phyloP scores from a whole-genome alignment of 2,888 invertebrate species.

The Rhingia rostrata region DNA sequence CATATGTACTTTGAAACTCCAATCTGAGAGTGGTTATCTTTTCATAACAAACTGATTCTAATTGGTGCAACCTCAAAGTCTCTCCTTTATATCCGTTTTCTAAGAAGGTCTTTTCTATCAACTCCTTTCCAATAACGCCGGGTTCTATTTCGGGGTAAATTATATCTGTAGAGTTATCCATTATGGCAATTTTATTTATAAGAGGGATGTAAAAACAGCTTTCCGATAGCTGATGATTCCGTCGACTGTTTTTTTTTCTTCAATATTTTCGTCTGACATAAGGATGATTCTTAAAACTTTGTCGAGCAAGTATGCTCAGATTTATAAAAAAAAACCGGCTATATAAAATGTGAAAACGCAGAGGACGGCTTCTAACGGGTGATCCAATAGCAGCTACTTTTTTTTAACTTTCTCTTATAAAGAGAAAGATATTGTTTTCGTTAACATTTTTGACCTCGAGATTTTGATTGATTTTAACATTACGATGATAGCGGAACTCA shows the following conservation, averaged over 20 bases:
- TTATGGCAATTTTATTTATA: constrained; percentile 2
- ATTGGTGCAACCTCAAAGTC: constrained; percentile 88
- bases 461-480: too few species aligned
- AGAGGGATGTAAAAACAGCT: neutral
- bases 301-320: neutral
- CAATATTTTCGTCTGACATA: too few species aligned
- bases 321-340: too few species aligned
- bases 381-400: too few species aligned
- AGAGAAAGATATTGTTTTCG: too few species aligned
- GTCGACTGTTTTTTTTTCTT: too few species aligned
- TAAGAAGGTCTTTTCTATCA: constrained; percentile 89
- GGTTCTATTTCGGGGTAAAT: constrained; percentile 85
- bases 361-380: too few species aligned
- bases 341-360: too few species aligned
- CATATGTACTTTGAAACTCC: constrained; percentile 90
- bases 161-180: constrained; percentile 66
- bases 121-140: constrained; percentile 90
- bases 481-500: too few species aligned
- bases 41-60: constrained; percentile 90
- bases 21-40: constrained; percentile 88
- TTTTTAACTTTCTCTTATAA: too few species aligned
- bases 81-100: constrained; percentile 91
- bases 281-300: neutral
- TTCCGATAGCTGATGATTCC: too few species aligned
- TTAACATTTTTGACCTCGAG: too few species aligned